Base-by-base conservation (phyloP, 2,888 invertebrate genomes). In the Laothoe populi region DNA sequence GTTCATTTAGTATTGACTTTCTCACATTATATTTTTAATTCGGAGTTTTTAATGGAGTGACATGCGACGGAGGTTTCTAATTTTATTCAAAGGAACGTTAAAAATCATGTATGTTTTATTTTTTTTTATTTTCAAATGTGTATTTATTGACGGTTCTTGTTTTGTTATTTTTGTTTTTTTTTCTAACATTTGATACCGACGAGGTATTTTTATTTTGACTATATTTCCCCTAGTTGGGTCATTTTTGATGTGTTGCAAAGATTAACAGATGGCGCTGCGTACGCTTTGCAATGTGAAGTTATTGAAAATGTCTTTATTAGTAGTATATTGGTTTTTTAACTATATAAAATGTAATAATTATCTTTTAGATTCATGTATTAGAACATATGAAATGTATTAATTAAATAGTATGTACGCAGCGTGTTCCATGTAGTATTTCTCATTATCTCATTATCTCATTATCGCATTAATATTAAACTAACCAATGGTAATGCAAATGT, bases 101-200 rank as follows among this genome's bases (percentile, higher is more conserved):
- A n/a, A 42, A 13, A 58, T 23, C n/a, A 31, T 31, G 1, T 58
- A 42, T 58, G 21, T 58, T 13, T 58, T 40, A 23, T 57, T 23
- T 57, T 4, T 8, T 38, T 38, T 23, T 42, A 11, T 1, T 26
- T 26, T 26, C 7, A 26, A 24, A 21, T 21, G 26, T 58, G 57
- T 58, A 40, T 58, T 58, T 58, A 58, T 58, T 24, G 57, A 57
- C 40, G 38, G 38, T 58, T 42, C n/a, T 40, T 13, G 40, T 57
- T 57, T 58, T 58, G 57, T 58, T 40, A n/a, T 8, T 57, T 63
- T 59, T 19, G 31, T 21, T 49, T 46, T 16, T 35, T 57, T n/a
- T 42, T 58, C n/a, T 58, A 58, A 58, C 57, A 35, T 57, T 40
- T 19, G 4, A 23, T 58, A 58, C 57, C 40, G n/a, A 23, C 24